Evolutionary conservation across 2,797 vertebrate species (phyloP), one percentile per base, ranked within the genome.

Genomic region (Fundulus diaphanus): DNA sequence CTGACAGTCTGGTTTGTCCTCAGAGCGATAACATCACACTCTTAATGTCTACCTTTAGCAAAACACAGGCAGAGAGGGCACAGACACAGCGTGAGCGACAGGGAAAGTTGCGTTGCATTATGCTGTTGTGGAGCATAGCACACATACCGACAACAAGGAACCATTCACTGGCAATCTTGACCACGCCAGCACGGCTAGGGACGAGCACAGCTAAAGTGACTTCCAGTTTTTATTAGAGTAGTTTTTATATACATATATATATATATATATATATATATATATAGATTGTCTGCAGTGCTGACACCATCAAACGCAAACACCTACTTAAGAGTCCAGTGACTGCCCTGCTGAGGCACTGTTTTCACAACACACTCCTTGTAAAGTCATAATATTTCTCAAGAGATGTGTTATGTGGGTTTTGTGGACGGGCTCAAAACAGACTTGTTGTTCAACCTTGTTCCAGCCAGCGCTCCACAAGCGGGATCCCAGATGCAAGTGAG

Each of bases 401-500:
- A 71, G 61, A 44, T 73, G 74, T 1, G 40, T 27, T 66, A 83
- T 71, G 54, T 40, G 42, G 71, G 68, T 68, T 66, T 81, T 20
- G 72, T 66, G 20, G 44, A 51, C 31, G 65, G 68, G 1, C 66
- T 57, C 67, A 72, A n/a, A 16, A 59, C 37, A 35, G 52, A 42
- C 49, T 73, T 63, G 63, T 57, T 82, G 48, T 72, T 77, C 63
- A 74, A 67, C 33, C 11, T 3, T 57, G 51, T 52, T 57, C 72
- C 48, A 76, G 72, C 68, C 68, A 33, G 29, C n/a, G 31, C 76
- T 77, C 75, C 71, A 82, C 78, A 80, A 83, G 79, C 68, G 72
- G 82, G 77, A 92, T 87, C 80, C 84, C 88, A 90, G 85, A 89
- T 88, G 87, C 67, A 76, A 66, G 65, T 57, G 63, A 51, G 66